Evolutionary conservation across 2,113 vertebrate genomes (phyloP), one percentile per base, ranked within the genome.

Genomic region (Channa argus): DNA sequence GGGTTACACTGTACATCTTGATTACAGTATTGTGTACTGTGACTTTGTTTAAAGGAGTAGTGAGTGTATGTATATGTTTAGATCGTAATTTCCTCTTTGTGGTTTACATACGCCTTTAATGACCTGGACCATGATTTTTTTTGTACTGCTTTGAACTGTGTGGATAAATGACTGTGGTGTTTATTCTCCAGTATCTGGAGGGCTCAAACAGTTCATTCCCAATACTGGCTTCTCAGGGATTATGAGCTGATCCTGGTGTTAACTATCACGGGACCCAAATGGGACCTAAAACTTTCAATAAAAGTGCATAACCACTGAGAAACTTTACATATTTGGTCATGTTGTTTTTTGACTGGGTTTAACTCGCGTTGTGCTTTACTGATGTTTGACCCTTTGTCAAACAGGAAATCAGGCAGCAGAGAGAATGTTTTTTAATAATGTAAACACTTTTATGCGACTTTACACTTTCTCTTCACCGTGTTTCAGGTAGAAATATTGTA

Each of bases 1-100:
- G 98, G 97, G 98, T 91, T 81, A 74, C 9, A 53, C 70, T 97
- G 96, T 97, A 96, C 89, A 96, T 95, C 93, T 52, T 86, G 90
- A 96, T 93, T 86, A 84, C 97, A 96, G 98, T 98, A 96, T 95
- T 97, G 92, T 97, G 93, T 96, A 98, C 97, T 97, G 97, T 95
- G 91, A 83, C 71, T 87, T 70, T 83, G 86, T 80, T 83, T 50
- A 72, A 79, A 87, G 71, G 59, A 33, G 80, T 85, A 91, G 85
- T 70, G 66, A 84, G 71, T 91, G 86, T 88, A 79, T 77, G 86
- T 88, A 79, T 77, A 91, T 84, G 88, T 86, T 87, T 93, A 89
- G 91, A 86, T 92, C 88, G 82, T 91, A 79, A 88, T 79, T 66
- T 34, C 38, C 73, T 71, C 71, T 51, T 60, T 93, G 94, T 95